phyloP scores from a whole-genome alignment of 2,113 vertebrate species.

The Equus przewalskii region DNA sequence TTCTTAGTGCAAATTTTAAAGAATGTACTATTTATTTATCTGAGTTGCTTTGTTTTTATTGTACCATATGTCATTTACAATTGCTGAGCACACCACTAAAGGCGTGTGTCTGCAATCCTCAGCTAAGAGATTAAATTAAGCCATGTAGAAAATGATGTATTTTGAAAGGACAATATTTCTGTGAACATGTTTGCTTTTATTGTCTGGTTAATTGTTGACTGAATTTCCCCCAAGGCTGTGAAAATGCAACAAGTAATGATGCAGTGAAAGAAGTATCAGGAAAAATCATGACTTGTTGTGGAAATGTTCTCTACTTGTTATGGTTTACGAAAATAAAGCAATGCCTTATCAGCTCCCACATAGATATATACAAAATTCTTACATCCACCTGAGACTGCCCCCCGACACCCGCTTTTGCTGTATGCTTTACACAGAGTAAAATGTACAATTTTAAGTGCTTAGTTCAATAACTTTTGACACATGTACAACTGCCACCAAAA shows the following conservation, averaged over 20 bases:
- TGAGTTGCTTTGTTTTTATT: conserved; percentile 62
- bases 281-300: conserved; percentile 6
- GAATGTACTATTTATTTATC: conserved; percentile 49
- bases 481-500: not conserved
- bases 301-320: not conserved
- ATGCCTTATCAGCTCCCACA: not conserved
- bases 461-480: not conserved
- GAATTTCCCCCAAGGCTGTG: conserved; percentile 45
- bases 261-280: not conserved
- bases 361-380: not conserved
- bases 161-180: conserved; percentile 66
- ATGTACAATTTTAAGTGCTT: not conserved
- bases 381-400: not conserved
- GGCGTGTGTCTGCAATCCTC: not conserved
- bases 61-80: conserved; percentile 48
- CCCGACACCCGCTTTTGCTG: too few species aligned
- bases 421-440: not conserved
- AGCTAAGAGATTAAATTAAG: conserved; percentile 66
- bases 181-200: conserved; percentile 66
- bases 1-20: not conserved
- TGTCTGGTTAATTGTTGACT: conserved; percentile 65
- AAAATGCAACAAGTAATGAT: conserved; percentile 63
- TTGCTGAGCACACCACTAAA: conserved; percentile 32
- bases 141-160: conserved; percentile 70
- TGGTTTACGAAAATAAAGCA: conserved; percentile 35